A percentile compares a stretch with the other conserved stretches of the same genome.
These are phyloP conservation scores for Gadopsis bispinosus DNA, from an alignment of 2,797 vertebrate species.

Conservation along the genomic window DNA sequence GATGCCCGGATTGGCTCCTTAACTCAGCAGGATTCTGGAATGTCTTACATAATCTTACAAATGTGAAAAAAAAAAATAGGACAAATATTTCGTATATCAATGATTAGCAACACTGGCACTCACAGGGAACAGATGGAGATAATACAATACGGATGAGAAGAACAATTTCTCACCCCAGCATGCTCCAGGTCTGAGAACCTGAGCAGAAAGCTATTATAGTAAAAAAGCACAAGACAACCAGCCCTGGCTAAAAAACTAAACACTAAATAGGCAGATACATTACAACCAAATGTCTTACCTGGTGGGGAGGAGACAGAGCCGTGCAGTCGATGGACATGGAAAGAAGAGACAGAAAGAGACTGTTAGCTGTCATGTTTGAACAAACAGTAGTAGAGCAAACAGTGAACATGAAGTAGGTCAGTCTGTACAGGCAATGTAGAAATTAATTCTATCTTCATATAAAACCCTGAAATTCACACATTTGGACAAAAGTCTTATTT, in stretches of 20 bases:
- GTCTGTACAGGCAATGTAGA: neutral
- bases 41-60: neutral
- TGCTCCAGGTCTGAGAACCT: neutral
- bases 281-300: conserved; percentile 48
- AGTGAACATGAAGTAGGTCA: neutral
- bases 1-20: too few species aligned
- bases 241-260: neutral
- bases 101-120: neutral
- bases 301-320: neutral
- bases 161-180: neutral
- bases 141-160: neutral
- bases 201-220: neutral
- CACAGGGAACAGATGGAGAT: neutral
- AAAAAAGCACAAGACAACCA: neutral
- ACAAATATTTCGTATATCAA: neutral
- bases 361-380: conserved; percentile 4
- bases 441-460: neutral
- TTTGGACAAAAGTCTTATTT: too few species aligned
- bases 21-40: too few species aligned
- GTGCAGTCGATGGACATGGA: conserved; percentile 4
- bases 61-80: neutral
- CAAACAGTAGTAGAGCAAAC: neutral
- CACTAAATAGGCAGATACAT: neutral
- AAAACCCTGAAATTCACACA: neutral
- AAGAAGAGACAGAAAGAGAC: conserved; percentile 24